These are phyloP conservation scores for Mus spicilegus DNA, from an alignment of 2,113 vertebrate genomes.

Conservation along the genomic window DNA sequence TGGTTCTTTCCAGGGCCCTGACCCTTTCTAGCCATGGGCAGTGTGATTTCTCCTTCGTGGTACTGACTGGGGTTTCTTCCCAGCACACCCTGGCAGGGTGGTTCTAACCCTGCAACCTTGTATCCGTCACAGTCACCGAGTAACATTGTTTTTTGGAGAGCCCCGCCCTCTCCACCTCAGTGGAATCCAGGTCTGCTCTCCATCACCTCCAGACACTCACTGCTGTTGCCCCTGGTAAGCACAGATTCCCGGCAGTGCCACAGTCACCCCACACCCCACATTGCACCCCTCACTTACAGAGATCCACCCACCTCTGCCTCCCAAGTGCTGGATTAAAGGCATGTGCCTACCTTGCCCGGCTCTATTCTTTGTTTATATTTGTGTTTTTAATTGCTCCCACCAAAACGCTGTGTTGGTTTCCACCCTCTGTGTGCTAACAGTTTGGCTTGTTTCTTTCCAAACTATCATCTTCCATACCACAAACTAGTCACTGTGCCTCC, in stretches of 20 bases:
- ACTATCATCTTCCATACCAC: neutral
- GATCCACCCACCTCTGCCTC: neutral
- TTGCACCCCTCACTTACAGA: no score
- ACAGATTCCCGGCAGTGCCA: neutral
- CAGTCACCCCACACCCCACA: no score
- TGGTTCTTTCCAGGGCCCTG: neutral
- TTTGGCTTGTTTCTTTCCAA: accelerated
- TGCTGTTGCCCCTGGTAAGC: neutral
- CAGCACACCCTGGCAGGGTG: neutral
- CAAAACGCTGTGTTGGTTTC: neutral
- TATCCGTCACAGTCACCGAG: neutral
- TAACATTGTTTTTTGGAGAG: neutral
- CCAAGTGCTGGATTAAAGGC: neutral
- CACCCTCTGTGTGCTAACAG: no score
- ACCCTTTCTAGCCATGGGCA: neutral
- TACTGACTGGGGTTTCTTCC: neutral
- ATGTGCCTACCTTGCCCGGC: neutral
- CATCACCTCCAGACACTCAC: neutral
- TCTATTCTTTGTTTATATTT: neutral
- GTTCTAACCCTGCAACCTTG: neutral
- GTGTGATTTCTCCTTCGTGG: neutral
- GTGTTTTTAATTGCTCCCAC: neutral
- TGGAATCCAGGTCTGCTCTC: neutral
- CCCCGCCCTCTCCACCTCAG: neutral
- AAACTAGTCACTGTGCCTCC: neutral